Evolutionary conservation across 1,140 invertebrate genomes (phyloP).

Genomic region (Neocloeon triangulifer): DNA sequence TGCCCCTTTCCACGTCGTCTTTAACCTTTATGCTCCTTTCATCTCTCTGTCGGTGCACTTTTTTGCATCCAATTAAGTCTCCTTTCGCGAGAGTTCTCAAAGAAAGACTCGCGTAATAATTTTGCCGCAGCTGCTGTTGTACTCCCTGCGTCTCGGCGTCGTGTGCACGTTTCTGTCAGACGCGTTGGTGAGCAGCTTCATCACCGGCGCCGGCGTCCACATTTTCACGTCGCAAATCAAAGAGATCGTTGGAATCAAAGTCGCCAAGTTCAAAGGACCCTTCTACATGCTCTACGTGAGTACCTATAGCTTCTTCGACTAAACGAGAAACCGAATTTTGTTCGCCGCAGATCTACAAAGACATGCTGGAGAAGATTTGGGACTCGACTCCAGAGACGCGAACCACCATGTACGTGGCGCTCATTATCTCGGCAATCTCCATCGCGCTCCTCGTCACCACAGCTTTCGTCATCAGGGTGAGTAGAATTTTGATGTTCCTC

Average conservation of each 20-base stretch:
- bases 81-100: no score
- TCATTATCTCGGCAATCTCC: slow-evolving; percentile 42
- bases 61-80: no score
- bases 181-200: slow-evolving; percentile 75
- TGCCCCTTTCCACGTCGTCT: no score
- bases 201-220: slow-evolving; percentile 71
- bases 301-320: no score
- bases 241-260: slow-evolving; percentile 52
- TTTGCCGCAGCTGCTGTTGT: slow-evolving; percentile 58
- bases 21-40: no score
- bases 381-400: no score
- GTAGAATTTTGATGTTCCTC: slow-evolving; percentile 4
- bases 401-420: slow-evolving; percentile 35
- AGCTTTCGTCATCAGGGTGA: slow-evolving; percentile 58
- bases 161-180: slow-evolving; percentile 69
- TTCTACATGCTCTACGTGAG: slow-evolving; percentile 41
- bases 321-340: no score
- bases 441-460: slow-evolving; percentile 47
- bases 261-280: slow-evolving; percentile 30
- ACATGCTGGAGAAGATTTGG: slow-evolving; percentile 35
- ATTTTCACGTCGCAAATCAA: slow-evolving; percentile 80
- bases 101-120: no score
- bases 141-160: slow-evolving; percentile 54
- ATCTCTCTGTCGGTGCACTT: no score
- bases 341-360: slow-evolving; percentile 46